Base-by-base conservation (phyloP, 1,140 invertebrate species). In the Diprion similis region DNA sequence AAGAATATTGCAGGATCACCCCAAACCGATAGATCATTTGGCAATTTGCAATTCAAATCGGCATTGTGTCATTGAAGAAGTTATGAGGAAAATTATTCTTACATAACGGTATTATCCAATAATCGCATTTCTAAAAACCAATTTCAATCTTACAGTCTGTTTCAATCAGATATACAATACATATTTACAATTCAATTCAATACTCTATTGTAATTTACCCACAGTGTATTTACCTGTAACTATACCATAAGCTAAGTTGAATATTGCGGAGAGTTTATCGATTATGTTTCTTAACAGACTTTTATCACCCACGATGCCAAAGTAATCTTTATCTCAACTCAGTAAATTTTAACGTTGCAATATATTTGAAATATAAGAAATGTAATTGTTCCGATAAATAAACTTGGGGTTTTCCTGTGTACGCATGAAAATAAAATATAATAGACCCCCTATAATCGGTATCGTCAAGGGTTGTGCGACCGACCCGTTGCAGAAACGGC, bases 401-500 rank as follows among this genome's bases (percentile, higher is more conserved):
- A 68, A 19, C 37, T 68, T 45, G 10, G 37, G 66, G 66, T 68
- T 18, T 19, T 18, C 66, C 66, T 45, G 37, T 18, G 66, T 64
- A 64, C 6, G 13, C 13, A 15, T 15, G 13, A 17, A 15, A 64
- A 64, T 64, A 64, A 64, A 64, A 64, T 15, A 64, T 15, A 68
- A 18, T 19, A 19, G 13, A 68, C 18, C 15, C 19, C 37, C 17
- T 68, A 45, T 37, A 45, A 68, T 15, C 4, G 37, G 17, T 68
- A n/a, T 68, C 18, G 17, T 78, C 73, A 77, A 66, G 72, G 15
- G 37, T 77, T 84, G 79, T 78, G 80, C 77, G 79, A 81, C 80
- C 79, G 76, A 68, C 81, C 78, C 19, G 79, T 81, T 13, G 79
- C 78, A 45, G 78, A 81, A 68, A 82, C 74, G 15, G 79, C 75